Evolutionary conservation across 1,140 invertebrate species (phyloP).

Genomic region (Agrilus planipennis): DNA sequence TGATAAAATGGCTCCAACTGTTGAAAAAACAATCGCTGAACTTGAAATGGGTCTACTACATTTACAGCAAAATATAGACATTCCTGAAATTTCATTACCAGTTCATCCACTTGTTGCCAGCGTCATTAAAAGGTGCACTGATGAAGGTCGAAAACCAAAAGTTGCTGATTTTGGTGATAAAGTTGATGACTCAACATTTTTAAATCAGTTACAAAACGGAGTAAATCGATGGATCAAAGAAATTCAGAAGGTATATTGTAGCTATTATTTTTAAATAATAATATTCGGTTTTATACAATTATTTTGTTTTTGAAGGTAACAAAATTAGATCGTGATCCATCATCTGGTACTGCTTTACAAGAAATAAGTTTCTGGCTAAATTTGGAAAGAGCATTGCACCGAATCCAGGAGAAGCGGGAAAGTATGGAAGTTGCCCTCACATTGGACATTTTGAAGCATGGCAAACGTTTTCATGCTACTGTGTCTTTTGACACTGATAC

Average conservation of each 20-base stretch:
- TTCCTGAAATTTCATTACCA: slow-evolving; percentile 91
- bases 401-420: slow-evolving; percentile 96
- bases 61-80: slow-evolving; percentile 99
- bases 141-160: slow-evolving; percentile 87
- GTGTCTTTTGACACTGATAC: slow-evolving; percentile 98
- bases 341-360: slow-evolving; percentile 92
- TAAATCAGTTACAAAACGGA: slow-evolving; percentile 93
- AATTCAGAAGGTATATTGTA: slow-evolving; percentile 80
- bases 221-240: slow-evolving; percentile 99
- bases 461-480: slow-evolving; percentile 97
- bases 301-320: slow-evolving; percentile 56
- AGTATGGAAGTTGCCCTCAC: slow-evolving; percentile 87
- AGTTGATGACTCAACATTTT: slow-evolving; percentile 91
- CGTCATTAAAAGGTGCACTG: slow-evolving; percentile 83
- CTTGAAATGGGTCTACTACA: slow-evolving; percentile 98
- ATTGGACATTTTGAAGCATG: slow-evolving; percentile 93
- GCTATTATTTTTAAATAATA: background rate
- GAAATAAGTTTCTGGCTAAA: slow-evolving; percentile 99
- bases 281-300: background rate
- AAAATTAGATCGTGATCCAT: slow-evolving; percentile 94
- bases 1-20: slow-evolving; percentile 96
- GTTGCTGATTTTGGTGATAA: slow-evolving; percentile 93
- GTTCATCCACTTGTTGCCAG: slow-evolving; percentile 79
- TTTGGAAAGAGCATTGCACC: slow-evolving; percentile 87
- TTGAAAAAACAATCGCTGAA: slow-evolving; percentile 99